Base-by-base conservation (phyloP, 92 coral and sea anemone species). In the Paramuricea clavata region DNA sequence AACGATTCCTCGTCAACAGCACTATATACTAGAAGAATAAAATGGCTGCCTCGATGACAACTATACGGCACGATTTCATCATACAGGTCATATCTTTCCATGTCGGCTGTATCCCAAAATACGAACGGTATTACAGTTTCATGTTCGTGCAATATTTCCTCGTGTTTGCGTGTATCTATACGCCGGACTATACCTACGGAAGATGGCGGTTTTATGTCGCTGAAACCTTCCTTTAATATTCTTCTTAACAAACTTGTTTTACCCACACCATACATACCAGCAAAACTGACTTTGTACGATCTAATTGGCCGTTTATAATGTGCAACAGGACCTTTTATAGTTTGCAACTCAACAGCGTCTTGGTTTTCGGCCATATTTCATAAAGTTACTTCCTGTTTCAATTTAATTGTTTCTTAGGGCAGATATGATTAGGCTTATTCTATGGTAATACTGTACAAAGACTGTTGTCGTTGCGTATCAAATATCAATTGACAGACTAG, bases 1-100 rank as follows among this genome's bases (percentile, higher is more conserved):
- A 93, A 64, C 10, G 98, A 92, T 0, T 68, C 21, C 43, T 74
- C 61, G 36, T 81, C 87, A 22, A 80, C 91, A 1, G 84, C 69
- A 64, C 95, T 92, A 82, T 95, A 95, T 19, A 95, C 98, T 27
- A 95, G 69, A 68, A 95, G 80, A 21, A 95, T 95, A 42, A 88
- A 89, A 19, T 75, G 87, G 85, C 97, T 89, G 42, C 71, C 90
- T 73, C 71, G 31, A 90, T 81, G 92, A 78, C 93, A 89, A 12
- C 95, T 86, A 25, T 92, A 91, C 6, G 98, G 92, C 34, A 93
- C 83, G 23, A 71, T 69, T 0, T 88, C 95, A n/a, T n/a, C n/a
- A n/a, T n/a, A n/a, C n/a, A n/a, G n/a, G n/a, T n/a, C n/a, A 76
- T 85, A 60, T 11, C 49, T 42, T 60, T 95, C 98, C 72, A 95